phyloP scores from a whole-genome alignment of 2,113 vertebrate genomes.

The Ophiodon elongatus region DNA sequence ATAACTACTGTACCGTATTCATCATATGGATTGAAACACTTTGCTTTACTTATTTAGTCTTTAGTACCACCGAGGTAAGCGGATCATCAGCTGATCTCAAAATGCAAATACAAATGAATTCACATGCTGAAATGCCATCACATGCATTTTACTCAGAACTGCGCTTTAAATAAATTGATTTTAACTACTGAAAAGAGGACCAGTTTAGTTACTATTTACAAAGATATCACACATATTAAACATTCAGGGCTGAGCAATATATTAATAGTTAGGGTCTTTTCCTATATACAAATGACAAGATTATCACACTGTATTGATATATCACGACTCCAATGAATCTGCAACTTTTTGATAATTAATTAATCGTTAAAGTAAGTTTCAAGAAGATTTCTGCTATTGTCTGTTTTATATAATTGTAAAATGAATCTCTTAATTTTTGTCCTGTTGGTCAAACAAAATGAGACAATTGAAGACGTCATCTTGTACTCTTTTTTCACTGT shows the following conservation, averaged over 20 bases:
- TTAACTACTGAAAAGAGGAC: not conserved
- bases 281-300: not conserved
- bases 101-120: not conserved
- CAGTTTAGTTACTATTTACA: not conserved
- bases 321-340: not conserved
- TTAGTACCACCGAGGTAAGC: not conserved
- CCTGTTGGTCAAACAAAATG: not conserved
- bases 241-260: not conserved
- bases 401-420: not conserved
- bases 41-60: not conserved
- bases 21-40: not conserved
- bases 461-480: not conserved
- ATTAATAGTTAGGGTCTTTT: not conserved
- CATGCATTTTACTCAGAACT: not conserved
- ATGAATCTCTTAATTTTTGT: not conserved
- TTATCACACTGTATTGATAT: not conserved
- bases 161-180: not conserved
- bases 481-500: not conserved
- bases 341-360: not conserved
- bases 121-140: not conserved
- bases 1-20: not conserved
- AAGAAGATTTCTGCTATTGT: not conserved
- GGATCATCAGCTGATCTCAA: not conserved
- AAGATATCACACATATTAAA: not conserved
- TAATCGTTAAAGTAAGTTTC: not conserved